Percentiles rank a stretch among this genome's conserved stretches.
phyloP scores from a whole-genome alignment of 2,797 vertebrate genomes.

The Triplophysa yarkandensis region DNA sequence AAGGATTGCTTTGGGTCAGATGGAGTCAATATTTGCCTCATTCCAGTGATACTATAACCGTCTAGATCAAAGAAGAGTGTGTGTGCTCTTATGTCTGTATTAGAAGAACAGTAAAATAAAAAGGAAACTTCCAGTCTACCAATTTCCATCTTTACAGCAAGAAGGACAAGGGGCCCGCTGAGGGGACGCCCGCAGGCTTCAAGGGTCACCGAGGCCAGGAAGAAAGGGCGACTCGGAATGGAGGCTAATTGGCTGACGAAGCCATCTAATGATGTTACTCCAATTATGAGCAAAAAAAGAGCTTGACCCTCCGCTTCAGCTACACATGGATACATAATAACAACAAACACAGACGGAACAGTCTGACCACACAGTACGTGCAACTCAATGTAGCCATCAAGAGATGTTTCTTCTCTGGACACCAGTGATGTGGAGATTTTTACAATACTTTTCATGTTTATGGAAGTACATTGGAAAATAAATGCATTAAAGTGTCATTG shows the following conservation, averaged over 20 bases:
- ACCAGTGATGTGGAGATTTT: too few relatives aligned
- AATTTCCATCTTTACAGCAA: constrained; percentile 11
- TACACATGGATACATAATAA: constrained; percentile 15
- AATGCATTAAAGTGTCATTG: too few relatives aligned
- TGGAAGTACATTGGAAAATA: too few relatives aligned
- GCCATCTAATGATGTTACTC: constrained; percentile 67
- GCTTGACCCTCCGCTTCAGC: constrained; percentile 45
- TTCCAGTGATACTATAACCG: constrained; percentile 68
- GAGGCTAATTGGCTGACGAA: constrained; percentile 69
- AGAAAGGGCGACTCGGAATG: constrained; percentile 45
- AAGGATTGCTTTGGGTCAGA: constrained; percentile 54
- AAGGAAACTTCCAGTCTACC: constrained; percentile 34
- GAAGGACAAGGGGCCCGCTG: neutral
- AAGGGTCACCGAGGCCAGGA: constrained; percentile 22
- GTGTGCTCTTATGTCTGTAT: constrained; percentile 48
- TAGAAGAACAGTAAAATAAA: constrained; percentile 30
- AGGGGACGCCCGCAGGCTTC: constrained; percentile 10
- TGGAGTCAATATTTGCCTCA: constrained; percentile 79
- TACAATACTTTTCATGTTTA: too few relatives aligned
- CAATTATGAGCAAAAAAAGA: constrained; percentile 71
- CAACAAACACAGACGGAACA: constrained; percentile 18
- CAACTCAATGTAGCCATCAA: neutral
- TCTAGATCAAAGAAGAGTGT: constrained; percentile 65
- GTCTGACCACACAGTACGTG: neutral
- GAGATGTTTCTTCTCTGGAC: neutral